Conservation (phyloP, 30 jellyfish, hydroid and myxozoan genomes). For the Hydractinia echinata region DNA sequence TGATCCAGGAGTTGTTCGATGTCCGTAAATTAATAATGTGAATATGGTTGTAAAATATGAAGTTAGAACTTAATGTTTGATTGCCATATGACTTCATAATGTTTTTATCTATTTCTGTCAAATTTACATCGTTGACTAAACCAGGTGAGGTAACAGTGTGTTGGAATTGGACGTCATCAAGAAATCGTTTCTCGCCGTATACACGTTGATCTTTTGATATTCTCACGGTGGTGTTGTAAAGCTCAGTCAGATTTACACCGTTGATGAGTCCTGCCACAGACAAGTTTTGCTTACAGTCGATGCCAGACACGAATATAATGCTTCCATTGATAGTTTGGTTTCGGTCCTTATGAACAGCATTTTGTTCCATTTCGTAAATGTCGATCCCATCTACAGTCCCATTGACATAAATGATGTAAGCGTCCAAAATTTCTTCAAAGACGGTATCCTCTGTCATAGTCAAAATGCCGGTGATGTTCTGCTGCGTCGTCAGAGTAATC, state of each 20-base stretch:
- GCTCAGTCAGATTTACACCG: constrained; percentile 62
- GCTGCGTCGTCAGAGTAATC: constrained; percentile 55
- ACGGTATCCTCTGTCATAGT: constrained; percentile 35
- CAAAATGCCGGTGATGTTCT: constrained; percentile 47
- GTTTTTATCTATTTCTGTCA: constrained; percentile 36
- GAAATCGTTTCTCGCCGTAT: constrained; percentile 43
- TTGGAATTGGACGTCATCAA: constrained; percentile 35
- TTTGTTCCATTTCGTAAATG: constrained; percentile 52
- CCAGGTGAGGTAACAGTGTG: constrained; percentile 64
- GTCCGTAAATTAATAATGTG: constrained; percentile 31
- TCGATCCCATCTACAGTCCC: constrained; percentile 68
- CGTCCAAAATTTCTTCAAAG: constrained; percentile 24
- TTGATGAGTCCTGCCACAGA: constrained; percentile 63
- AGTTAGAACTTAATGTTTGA: constrained; percentile 38
- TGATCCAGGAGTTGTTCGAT: neutral
- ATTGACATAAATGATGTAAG: constrained; percentile 40
- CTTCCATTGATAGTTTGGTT: constrained; percentile 55
- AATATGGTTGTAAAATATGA: constrained; percentile 25
- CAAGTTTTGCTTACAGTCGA: constrained; percentile 39
- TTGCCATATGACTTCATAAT: constrained; percentile 54
- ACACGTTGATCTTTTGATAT: constrained; percentile 51
- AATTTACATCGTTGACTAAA: constrained; percentile 40
- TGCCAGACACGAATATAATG: constrained; percentile 38
- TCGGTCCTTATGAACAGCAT: constrained; percentile 47
- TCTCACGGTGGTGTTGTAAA: constrained; percentile 44